Evolutionary conservation across 1,140 invertebrate genomes (phyloP).

Genomic region (Trachelipus rathkii): DNA sequence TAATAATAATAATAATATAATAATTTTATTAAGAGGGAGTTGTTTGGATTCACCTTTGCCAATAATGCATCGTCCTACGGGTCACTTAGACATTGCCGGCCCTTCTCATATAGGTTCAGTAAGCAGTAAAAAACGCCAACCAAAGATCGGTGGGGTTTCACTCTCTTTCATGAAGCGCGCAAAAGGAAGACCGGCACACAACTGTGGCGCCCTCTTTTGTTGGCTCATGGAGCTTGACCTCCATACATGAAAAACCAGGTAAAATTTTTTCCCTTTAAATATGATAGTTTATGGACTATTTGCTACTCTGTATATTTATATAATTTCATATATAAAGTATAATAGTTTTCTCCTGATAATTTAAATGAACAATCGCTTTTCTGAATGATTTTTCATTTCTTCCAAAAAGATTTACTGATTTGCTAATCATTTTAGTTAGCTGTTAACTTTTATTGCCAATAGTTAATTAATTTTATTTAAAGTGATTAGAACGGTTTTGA

Average conservation of each 20-base stretch:
- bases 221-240: constrained; percentile 81
- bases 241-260: constrained; percentile 79
- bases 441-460: too few species aligned
- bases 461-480: too few species aligned
- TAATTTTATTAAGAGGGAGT: constrained; percentile 52
- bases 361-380: too few species aligned
- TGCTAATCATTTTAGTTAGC: too few species aligned
- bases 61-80: constrained; percentile 65
- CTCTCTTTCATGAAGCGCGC: constrained; percentile 94
- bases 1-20: constrained; percentile 1
- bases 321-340: too few species aligned
- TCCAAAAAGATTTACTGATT: too few species aligned
- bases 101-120: constrained; percentile 80
- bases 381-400: too few species aligned
- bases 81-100: constrained; percentile 86
- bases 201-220: constrained; percentile 80
- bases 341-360: too few species aligned
- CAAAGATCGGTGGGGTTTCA: constrained; percentile 94
- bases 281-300: too few species aligned
- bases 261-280: too few species aligned
- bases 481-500: too few species aligned
- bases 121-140: constrained; percentile 93
- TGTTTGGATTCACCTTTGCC: constrained; percentile 74
- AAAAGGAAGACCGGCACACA: constrained; percentile 94
- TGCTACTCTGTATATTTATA: too few species aligned